A percentile compares a stretch with the other conserved stretches of the same genome.
Evolutionary conservation across 2,888 invertebrate genomes (phyloP).

Genomic region (Loripinus fragilis): DNA sequence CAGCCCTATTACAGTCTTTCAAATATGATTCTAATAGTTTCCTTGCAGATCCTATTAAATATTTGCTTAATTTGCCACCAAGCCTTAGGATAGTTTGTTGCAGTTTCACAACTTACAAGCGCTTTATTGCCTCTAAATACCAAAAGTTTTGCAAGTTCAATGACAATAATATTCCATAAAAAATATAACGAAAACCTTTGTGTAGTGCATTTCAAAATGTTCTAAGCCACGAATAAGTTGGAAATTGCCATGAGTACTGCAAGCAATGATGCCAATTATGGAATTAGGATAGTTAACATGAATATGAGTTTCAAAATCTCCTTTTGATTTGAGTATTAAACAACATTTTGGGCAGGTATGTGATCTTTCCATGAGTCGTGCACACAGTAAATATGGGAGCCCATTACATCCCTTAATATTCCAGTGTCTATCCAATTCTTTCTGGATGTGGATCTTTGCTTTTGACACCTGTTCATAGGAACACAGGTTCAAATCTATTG

Average conservation of each 20-base stretch:
- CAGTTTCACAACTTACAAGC: slow-evolving; percentile 21
- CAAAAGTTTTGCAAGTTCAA: slow-evolving; percentile 14
- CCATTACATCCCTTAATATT: slow-evolving; percentile 5
- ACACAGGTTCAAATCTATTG: background rate
- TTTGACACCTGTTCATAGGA: background rate
- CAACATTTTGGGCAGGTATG: background rate
- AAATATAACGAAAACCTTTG: slow-evolving; percentile 15
- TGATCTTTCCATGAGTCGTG: background rate
- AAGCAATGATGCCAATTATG: background rate
- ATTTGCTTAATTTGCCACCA: slow-evolving; percentile 12
- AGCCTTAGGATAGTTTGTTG: slow-evolving; percentile 21
- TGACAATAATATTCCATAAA: slow-evolving; percentile 2
- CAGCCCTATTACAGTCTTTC: background rate
- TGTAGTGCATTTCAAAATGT: slow-evolving; percentile 23
- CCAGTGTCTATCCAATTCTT: slow-evolving; percentile 10
- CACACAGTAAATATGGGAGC: slow-evolving; percentile 11
- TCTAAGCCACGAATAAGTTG: slow-evolving; percentile 19
- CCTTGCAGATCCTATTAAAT: background rate
- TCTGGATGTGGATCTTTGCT: background rate
- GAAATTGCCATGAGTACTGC: slow-evolving; percentile 4
- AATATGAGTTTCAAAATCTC: background rate
- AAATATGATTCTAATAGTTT: slow-evolving; percentile 7
- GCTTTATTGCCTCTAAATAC: slow-evolving; percentile 8
- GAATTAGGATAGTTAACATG: background rate
- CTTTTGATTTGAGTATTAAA: background rate